A percentile compares a stretch with the other conserved stretches of the same genome.
Evolutionary conservation across 2,797 vertebrate species (phyloP).

Genomic region (Mionectes olivaceus): DNA sequence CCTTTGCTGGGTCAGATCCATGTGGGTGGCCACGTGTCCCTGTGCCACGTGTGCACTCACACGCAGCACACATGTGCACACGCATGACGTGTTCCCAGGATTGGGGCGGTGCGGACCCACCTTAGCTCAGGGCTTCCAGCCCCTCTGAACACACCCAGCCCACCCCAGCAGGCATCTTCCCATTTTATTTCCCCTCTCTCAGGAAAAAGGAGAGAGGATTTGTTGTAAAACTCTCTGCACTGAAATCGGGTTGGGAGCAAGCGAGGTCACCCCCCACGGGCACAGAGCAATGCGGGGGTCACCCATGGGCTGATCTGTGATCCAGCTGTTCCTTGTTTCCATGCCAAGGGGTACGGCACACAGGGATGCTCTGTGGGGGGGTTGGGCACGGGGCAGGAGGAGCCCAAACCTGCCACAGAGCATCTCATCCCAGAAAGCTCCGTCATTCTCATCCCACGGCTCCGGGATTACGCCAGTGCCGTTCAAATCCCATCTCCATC

Average conservation of each 20-base stretch:
- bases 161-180: rapidly evolving
- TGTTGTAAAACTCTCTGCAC: not conserved
- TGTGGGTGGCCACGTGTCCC: not conserved
- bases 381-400: not conserved
- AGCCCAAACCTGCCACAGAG: not conserved
- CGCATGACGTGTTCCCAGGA: not conserved
- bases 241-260: not conserved
- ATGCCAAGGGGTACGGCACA: rapidly evolving
- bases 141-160: not conserved
- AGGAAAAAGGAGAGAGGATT: not conserved
- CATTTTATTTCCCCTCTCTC: not conserved
- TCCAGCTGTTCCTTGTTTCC: rapidly evolving
- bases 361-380: rapidly evolving
- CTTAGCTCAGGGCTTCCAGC: not conserved
- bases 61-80: not conserved
- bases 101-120: rapidly evolving
- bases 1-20: not conserved
- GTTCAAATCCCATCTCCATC: not conserved
- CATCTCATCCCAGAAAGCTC: not conserved
- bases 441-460: rapidly evolving
- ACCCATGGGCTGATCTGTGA: not conserved
- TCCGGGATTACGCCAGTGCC: not conserved
- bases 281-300: rapidly evolving
- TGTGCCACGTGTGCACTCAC: not conserved
- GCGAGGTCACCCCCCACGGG: rapidly evolving